phyloP scores from a whole-genome alignment of 35 echinoderm and acorn worm species.

The Patiria miniata region DNA sequence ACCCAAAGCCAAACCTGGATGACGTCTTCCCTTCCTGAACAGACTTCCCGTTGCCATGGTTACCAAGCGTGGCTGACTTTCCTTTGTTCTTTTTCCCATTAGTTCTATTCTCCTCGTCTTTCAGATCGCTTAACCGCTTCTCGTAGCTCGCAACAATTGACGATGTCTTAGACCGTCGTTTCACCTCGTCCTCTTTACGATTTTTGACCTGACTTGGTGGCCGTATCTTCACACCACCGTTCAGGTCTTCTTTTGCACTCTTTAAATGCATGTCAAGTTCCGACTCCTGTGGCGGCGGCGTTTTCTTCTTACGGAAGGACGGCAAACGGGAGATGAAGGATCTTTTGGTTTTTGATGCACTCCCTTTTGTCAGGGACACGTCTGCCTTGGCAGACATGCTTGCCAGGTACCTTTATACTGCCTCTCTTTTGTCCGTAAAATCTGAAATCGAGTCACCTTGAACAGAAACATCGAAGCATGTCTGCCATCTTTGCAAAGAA shows the following conservation, averaged over 20 bases:
- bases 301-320: conserved; percentile 41
- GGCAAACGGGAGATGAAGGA: conserved; percentile 27
- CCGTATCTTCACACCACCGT: background rate
- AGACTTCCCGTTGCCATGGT: background rate
- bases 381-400: conserved; percentile 15
- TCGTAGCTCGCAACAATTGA: conserved; percentile 23
- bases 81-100: conserved; percentile 14
- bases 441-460: background rate
- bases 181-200: background rate
- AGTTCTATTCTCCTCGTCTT: conserved; percentile 17
- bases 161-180: conserved; percentile 18
- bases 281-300: background rate
- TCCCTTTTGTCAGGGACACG: background rate
- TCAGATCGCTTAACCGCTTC: conserved; percentile 28
- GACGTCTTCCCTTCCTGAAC: background rate
- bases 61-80: background rate
- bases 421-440: background rate
- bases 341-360: background rate
- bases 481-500: background rate
- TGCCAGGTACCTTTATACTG: background rate
- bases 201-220: background rate
- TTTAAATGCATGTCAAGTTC: background rate
- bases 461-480: background rate
- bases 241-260: conserved; percentile 18
- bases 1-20: conserved; percentile 22